These are phyloP conservation scores for Gila orcuttii DNA, from an alignment of 2,113 vertebrate genomes.

Conservation along the genomic window DNA sequence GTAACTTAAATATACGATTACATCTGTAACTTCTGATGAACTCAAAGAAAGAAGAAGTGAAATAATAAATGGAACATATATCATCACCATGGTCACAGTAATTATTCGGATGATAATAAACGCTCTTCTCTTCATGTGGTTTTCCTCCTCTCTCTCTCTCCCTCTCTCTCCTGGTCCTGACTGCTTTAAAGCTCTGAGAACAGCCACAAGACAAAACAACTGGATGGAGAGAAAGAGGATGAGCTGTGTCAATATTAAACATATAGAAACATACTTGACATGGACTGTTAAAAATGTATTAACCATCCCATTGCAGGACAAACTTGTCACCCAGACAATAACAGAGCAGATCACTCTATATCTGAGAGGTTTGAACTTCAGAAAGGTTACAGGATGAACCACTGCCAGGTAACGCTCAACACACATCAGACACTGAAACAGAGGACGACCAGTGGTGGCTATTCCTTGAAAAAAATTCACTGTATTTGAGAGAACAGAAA, in stretches of 20 bases:
- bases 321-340: conserved; percentile 25
- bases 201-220: conserved; percentile 6
- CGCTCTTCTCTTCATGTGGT: conserved; percentile 46
- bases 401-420: conserved; percentile 21
- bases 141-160: conserved; percentile 9
- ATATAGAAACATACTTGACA: background rate
- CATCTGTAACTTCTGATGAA: background rate
- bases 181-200: conserved; percentile 15
- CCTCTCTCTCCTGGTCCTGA: conserved; percentile 14
- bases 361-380: conserved; percentile 47
- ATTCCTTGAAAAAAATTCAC: background rate
- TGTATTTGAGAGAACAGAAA: background rate
- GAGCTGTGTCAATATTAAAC: background rate
- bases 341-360: conserved; percentile 34
- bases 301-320: background rate
- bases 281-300: background rate
- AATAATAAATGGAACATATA: conserved; percentile 25
- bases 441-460: conserved; percentile 10
- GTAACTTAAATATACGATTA: background rate
- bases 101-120: conserved; percentile 24
- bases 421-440: conserved; percentile 41
- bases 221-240: conserved; percentile 6
- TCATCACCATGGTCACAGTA: conserved; percentile 20
- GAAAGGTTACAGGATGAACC: conserved; percentile 43
- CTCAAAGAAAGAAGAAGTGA: background rate